A percentile compares a stretch with the other conserved stretches of the same genome.
Conservation (phyloP, 2,113 vertebrate species). For the Plotosus lineatus region DNA sequence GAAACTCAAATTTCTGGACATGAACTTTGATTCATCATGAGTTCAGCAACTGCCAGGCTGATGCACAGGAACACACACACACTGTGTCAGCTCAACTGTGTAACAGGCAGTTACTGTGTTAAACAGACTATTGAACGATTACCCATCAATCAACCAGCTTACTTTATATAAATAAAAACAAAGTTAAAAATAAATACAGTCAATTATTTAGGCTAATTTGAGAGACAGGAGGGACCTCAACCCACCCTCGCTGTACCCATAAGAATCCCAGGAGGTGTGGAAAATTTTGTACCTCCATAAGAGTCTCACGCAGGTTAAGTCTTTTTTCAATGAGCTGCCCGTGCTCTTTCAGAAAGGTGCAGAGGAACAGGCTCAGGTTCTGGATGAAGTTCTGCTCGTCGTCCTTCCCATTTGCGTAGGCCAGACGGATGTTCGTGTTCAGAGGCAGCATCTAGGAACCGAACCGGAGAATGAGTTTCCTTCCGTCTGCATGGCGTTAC, state of each 20-base stretch:
- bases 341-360: constrained; percentile 97
- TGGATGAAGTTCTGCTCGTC: constrained; percentile 99
- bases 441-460: constrained; percentile 90
- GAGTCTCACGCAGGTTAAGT: constrained; percentile 91
- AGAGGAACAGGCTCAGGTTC: constrained; percentile 98
- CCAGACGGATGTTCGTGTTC: constrained; percentile 96
- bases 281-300: constrained; percentile 86
- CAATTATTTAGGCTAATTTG: background rate
- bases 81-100: background rate
- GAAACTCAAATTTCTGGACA: background rate
- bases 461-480: background rate
- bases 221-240: background rate
- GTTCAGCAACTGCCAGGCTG: background rate
- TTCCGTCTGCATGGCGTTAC: background rate
- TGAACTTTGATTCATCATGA: background rate
- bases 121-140: background rate
- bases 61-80: background rate
- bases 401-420: constrained; percentile 95
- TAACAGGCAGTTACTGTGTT: background rate
- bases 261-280: background rate
- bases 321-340: constrained; percentile 96
- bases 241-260: background rate
- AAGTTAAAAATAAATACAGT: background rate
- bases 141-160: background rate
- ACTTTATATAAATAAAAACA: background rate